Conservation (phyloP, 2,797 vertebrate genomes). For the Pogoniulus pusillus region DNA sequence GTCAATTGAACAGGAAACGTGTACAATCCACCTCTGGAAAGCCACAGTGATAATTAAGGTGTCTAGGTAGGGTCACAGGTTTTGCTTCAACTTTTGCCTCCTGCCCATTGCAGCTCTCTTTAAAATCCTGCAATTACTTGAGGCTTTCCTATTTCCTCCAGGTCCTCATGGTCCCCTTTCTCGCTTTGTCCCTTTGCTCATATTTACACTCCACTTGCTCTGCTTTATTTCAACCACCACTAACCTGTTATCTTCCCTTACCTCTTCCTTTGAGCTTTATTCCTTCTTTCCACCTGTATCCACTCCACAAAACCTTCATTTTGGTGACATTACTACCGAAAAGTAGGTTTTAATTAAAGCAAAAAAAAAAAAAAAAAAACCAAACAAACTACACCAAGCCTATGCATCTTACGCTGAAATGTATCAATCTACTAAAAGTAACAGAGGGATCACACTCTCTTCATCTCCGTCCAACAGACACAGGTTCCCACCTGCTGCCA, state of each 20-base stretch:
- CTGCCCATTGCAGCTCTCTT: not conserved
- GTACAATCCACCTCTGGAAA: not conserved
- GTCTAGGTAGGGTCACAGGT: constrained; percentile 4
- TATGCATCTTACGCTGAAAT: not conserved
- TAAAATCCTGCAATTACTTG: constrained; percentile 11
- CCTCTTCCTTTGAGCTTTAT: not conserved
- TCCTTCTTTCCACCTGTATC: not conserved
- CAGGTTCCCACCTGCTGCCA: not conserved
- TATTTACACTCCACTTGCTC: not conserved
- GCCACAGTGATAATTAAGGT: constrained; percentile 7
- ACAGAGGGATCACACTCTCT: rapidly evolving
- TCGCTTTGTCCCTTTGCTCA: not conserved
- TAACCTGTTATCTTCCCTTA: not conserved
- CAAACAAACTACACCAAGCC: too few relatives aligned
- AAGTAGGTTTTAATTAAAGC: not conserved
- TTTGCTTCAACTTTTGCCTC: constrained; percentile 35
- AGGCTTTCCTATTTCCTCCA: constrained; percentile 30
- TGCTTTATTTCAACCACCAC: not conserved
- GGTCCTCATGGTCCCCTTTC: not conserved
- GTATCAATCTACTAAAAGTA: not conserved
- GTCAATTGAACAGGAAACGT: constrained; percentile 15
- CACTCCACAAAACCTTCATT: not conserved
- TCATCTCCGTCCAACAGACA: not conserved
- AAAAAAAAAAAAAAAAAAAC: not conserved
- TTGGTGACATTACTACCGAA: not conserved